Percentiles rank a stretch among this genome's conserved stretches.
Conservation (phyloP, 2,797 vertebrate species). For the Poeciliopsis paucimaculata region DNA sequence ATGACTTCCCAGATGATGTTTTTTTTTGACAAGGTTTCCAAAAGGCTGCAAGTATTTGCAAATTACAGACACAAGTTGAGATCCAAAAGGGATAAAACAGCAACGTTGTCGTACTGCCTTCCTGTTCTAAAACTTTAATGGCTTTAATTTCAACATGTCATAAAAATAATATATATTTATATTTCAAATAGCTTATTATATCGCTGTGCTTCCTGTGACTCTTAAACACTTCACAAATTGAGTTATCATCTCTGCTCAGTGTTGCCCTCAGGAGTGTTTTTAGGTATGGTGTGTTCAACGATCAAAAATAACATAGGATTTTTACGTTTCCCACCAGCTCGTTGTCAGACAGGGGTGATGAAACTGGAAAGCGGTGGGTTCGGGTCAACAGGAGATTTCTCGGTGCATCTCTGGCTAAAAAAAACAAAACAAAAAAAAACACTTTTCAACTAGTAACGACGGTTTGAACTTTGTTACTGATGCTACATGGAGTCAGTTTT, state of each 20-base stretch:
- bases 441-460: background rate
- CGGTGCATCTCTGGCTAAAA: background rate
- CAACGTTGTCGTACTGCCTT: background rate
- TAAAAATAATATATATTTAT: background rate
- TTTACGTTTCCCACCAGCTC: background rate
- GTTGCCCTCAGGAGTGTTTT: background rate
- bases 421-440: too few species aligned
- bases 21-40: background rate
- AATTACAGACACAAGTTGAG: background rate
- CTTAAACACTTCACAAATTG: background rate
- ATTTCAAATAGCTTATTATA: background rate
- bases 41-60: background rate
- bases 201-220: background rate
- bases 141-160: background rate
- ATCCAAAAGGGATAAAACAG: background rate
- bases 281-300: background rate
- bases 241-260: background rate
- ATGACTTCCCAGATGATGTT: background rate
- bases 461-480: slow-evolving; percentile 47
- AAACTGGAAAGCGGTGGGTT: background rate
- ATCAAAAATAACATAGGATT: background rate
- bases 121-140: background rate
- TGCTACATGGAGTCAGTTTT: slow-evolving; percentile 38
- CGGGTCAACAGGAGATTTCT: background rate
- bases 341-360: background rate